Evolutionary conservation across 2,113 vertebrate genomes (phyloP).

Genomic region (Scytalopus superciliaris): DNA sequence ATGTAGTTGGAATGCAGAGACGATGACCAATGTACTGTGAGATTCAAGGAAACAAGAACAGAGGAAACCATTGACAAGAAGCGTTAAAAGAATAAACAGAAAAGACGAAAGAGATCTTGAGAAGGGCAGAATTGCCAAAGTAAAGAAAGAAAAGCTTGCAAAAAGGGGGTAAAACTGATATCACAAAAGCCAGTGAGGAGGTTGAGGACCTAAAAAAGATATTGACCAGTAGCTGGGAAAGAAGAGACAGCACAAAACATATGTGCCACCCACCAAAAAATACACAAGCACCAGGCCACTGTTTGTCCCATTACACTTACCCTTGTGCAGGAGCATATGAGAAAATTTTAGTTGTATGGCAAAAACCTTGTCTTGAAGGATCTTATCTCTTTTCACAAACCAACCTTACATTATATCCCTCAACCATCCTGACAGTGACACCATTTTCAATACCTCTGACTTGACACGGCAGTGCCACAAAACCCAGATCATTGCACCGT

Average conservation of each 20-base stretch:
- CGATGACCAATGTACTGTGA: background rate
- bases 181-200: background rate
- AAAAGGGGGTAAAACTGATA: background rate
- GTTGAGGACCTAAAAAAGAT: background rate
- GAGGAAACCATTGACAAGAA: background rate
- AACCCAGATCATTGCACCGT: background rate
- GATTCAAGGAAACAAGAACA: background rate
- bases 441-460: background rate
- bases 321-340: background rate
- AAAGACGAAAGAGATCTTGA: background rate
- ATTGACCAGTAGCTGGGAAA: background rate
- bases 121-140: background rate
- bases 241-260: fast-evolving
- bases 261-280: background rate
- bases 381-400: background rate
- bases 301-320: background rate
- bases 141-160: background rate
- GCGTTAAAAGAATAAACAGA: background rate
- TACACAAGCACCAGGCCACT: background rate
- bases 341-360: background rate
- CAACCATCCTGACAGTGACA: background rate
- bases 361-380: background rate
- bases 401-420: background rate
- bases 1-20: background rate
- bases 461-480: background rate